phyloP scores from a whole-genome alignment of 2,797 vertebrate genomes.

The Chaetophractus vellerosus region DNA sequence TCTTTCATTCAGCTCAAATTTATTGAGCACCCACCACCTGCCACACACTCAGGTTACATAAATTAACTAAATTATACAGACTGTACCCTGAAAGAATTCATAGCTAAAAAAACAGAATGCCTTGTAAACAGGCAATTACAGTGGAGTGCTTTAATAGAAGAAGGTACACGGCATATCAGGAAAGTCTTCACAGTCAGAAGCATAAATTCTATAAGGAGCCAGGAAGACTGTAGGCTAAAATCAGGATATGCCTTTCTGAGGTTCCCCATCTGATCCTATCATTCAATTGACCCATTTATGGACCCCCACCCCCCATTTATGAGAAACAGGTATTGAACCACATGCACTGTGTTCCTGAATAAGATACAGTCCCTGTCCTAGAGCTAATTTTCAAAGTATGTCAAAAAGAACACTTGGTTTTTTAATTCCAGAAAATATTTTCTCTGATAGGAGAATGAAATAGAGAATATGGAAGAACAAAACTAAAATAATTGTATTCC shows the following conservation, averaged over 20 bases:
- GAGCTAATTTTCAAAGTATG: neutral
- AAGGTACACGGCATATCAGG: neutral
- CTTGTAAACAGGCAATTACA: neutral
- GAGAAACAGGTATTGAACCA: neutral
- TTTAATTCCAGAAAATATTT: constrained; percentile 21
- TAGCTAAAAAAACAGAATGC: neutral
- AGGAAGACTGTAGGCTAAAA: neutral
- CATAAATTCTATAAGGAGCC: neutral
- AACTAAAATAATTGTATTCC: constrained; percentile 34
- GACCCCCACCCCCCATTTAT: neutral
- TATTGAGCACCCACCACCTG: neutral
- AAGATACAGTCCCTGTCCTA: neutral
- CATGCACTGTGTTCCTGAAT: neutral
- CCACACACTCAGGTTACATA: neutral
- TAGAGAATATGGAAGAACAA: constrained; percentile 18
- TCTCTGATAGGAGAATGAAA: constrained; percentile 26
- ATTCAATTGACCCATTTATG: neutral
- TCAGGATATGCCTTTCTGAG: neutral
- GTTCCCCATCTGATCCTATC: neutral
- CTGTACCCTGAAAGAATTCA: constrained; percentile 18
- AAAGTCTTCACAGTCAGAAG: constrained; percentile 17
- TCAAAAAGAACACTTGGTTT: neutral
- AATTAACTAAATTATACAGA: constrained; percentile 25
- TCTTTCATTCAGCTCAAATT: constrained; percentile 8
- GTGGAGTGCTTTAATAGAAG: neutral